Evolutionary conservation across 2,888 invertebrate genomes (phyloP).

Genomic region (Epinotia brunnichana): DNA sequence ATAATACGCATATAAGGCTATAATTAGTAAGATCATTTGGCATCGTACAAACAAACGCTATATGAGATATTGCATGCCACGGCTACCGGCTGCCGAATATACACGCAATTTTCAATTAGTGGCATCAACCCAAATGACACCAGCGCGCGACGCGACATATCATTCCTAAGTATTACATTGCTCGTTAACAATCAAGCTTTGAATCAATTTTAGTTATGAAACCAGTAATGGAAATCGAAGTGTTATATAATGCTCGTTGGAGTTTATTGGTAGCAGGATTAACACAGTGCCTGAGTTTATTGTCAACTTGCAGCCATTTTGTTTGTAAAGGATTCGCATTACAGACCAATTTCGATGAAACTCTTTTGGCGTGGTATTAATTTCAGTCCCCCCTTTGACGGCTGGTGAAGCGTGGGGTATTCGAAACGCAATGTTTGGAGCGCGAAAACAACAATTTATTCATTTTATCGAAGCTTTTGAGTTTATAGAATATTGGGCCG

Average conservation of each 20-base stretch:
- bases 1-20: slow-evolving; percentile 32
- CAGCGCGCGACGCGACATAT: background rate
- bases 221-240: slow-evolving; percentile 8
- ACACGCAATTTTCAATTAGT: slow-evolving; percentile 27
- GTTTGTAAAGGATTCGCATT: slow-evolving; percentile 59
- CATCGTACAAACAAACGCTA: slow-evolving; percentile 20
- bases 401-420: slow-evolving; percentile 18
- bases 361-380: slow-evolving; percentile 40
- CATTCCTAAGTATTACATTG: slow-evolving; percentile 10
- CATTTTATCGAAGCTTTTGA: background rate
- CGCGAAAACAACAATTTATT: slow-evolving; percentile 6
- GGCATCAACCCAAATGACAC: slow-evolving; percentile 32
- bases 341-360: slow-evolving; percentile 49
- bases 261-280: slow-evolving; percentile 35
- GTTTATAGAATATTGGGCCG: background rate
- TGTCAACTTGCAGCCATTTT: slow-evolving; percentile 51
- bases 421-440: slow-evolving; percentile 14
- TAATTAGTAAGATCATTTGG: slow-evolving; percentile 40
- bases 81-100: slow-evolving; percentile 17
- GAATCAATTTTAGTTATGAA: background rate
- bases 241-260: background rate
- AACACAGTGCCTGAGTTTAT: slow-evolving; percentile 47
- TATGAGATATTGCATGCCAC: slow-evolving; percentile 22
- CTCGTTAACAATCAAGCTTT: background rate
- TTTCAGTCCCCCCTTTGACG: slow-evolving; percentile 26